A percentile compares a stretch with the other conserved stretches of the same genome.
phyloP scores from a whole-genome alignment of 2,888 invertebrate genomes.

The Pantelozetes paolii region DNA sequence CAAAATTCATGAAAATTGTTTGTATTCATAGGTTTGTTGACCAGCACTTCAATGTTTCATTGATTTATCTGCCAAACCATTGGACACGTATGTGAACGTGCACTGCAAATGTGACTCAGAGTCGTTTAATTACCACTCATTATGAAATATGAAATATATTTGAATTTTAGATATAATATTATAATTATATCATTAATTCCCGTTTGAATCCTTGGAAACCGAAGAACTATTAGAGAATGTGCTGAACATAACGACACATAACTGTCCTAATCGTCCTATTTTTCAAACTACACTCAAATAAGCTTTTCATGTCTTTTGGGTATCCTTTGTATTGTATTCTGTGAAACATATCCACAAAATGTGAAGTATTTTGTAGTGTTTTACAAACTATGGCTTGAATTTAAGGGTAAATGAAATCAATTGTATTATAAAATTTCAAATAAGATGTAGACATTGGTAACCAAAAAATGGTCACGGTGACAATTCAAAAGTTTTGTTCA shows the following conservation, averaged over 20 bases:
- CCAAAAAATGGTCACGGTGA: constrained; percentile 7
- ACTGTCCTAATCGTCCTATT: background rate
- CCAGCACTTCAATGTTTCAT: background rate
- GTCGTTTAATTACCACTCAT: background rate
- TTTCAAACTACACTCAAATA: background rate
- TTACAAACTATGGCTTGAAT: too few species aligned
- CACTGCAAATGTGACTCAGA: constrained; percentile 7
- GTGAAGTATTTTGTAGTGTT: too few species aligned
- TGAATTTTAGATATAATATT: constrained; percentile 1
- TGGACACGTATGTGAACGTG: constrained; percentile 17
- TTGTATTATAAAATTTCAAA: too few species aligned
- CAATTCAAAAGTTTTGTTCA: constrained; percentile 35
- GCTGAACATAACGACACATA: background rate
- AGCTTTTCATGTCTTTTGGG: background rate
- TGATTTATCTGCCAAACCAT: background rate
- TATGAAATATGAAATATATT: constrained; percentile 9
- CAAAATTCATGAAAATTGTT: too few species aligned
- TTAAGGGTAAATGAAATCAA: too few species aligned
- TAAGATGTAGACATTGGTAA: too few species aligned
- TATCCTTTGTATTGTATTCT: too few species aligned
- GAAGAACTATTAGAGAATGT: background rate
- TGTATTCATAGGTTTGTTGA: constrained; percentile 10
- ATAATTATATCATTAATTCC: background rate
- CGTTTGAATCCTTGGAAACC: background rate
- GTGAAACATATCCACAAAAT: too few species aligned